phyloP scores from a whole-genome alignment of 2,888 invertebrate genomes.

The Rutpela maculata region DNA sequence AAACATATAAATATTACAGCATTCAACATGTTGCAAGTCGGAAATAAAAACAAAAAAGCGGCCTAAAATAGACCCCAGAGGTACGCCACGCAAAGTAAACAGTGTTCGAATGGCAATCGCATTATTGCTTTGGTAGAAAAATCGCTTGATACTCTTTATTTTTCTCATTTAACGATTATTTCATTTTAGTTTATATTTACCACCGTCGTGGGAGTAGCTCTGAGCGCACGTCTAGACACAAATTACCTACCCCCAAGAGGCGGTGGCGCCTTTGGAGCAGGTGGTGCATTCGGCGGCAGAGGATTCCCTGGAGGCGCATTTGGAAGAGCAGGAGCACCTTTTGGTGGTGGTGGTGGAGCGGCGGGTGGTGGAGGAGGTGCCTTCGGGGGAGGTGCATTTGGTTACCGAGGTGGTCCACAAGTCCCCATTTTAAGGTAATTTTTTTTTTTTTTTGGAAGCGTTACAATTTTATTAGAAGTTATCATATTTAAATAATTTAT shows the following conservation, averaged over 20 bases:
- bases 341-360: slow-evolving; percentile 55
- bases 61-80: too few species aligned
- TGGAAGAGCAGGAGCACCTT: slow-evolving; percentile 41
- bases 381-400: slow-evolving; percentile 53
- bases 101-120: too few species aligned
- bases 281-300: slow-evolving; percentile 68
- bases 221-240: slow-evolving; percentile 77
- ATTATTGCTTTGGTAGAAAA: too few species aligned
- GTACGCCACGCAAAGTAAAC: too few species aligned
- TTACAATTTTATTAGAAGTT: too few species aligned
- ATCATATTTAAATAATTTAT: too few species aligned
- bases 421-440: slow-evolving; percentile 66
- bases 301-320: slow-evolving; percentile 62
- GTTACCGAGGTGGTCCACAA: slow-evolving; percentile 61
- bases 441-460: not conserved
- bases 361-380: slow-evolving; percentile 57
- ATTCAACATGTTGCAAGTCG: too few species aligned
- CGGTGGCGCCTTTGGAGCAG: slow-evolving; percentile 73
- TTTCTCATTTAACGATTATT: not conserved
- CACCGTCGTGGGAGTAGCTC: slow-evolving; percentile 70
- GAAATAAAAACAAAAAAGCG: too few species aligned
- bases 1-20: too few species aligned
- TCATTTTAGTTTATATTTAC: slow-evolving; percentile 73
- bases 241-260: slow-evolving; percentile 78
- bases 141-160: too few species aligned